Conservation (phyloP, 2,113 vertebrate genomes). For the Castor canadensis region DNA sequence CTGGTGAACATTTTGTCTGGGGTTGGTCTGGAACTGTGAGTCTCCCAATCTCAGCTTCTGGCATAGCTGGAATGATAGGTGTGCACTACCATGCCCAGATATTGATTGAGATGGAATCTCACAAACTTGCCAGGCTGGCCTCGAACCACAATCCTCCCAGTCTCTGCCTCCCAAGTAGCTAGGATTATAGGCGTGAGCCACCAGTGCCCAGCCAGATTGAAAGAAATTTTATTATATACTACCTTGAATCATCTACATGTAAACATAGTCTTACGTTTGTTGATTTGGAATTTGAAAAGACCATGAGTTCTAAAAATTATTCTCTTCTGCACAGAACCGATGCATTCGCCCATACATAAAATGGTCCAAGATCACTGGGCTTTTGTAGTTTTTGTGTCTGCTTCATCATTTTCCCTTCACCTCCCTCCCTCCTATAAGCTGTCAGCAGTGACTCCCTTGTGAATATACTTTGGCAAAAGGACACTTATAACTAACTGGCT, state of each 20-base stretch:
- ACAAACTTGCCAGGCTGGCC: too few species aligned
- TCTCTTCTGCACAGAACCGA: slow-evolving; percentile 32
- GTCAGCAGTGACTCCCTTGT: not conserved
- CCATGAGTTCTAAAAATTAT: slow-evolving; percentile 11
- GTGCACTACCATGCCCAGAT: too few species aligned
- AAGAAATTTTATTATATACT: not conserved
- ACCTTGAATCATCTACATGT: slow-evolving; percentile 10
- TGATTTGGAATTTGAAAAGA: slow-evolving; percentile 49
- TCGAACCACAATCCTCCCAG: too few species aligned
- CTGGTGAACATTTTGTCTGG: too few species aligned
- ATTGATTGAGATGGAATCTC: too few species aligned
- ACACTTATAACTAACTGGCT: not conserved
- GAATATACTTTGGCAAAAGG: slow-evolving; percentile 1
- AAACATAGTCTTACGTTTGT: slow-evolving; percentile 27
- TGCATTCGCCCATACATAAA: not conserved
- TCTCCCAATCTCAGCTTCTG: too few species aligned
- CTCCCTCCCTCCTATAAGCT: not conserved
- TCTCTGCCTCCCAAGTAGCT: too few species aligned
- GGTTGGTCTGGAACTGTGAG: too few species aligned
- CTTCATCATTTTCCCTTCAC: slow-evolving; percentile 30
- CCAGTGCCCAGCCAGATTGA: too few species aligned
- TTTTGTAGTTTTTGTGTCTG: not conserved
- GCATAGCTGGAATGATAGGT: too few species aligned
- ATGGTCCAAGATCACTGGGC: not conserved
- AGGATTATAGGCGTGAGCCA: too few species aligned